A percentile compares a stretch with the other conserved stretches of the same genome.
phyloP scores from a whole-genome alignment of 2,113 vertebrate genomes.

The Channa maculata region DNA sequence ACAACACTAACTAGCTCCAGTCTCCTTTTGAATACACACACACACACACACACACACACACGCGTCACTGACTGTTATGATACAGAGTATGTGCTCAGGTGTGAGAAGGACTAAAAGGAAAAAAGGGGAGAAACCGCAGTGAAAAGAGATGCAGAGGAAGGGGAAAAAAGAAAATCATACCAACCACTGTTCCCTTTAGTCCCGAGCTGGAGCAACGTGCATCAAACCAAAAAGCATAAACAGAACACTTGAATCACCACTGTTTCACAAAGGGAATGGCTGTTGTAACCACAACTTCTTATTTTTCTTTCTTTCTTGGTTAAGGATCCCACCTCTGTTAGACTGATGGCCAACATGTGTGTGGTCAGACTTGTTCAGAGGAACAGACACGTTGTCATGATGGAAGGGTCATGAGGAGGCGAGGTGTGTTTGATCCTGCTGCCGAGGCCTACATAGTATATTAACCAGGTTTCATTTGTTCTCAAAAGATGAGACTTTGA shows the following conservation, averaged over 20 bases:
- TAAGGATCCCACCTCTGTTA: constrained; percentile 43
- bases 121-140: constrained; percentile 46
- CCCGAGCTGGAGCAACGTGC: constrained; percentile 80
- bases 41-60: constrained; percentile 44
- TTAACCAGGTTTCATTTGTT: constrained; percentile 76
- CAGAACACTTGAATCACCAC: constrained; percentile 71
- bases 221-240: constrained; percentile 83
- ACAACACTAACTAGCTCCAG: constrained; percentile 44
- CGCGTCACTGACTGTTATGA: constrained; percentile 70
- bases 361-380: constrained; percentile 36
- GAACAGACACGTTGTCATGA: background rate
- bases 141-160: constrained; percentile 53
- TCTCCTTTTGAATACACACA: constrained; percentile 40
- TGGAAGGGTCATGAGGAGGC: constrained; percentile 28
- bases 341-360: constrained; percentile 31
- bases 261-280: constrained; percentile 78
- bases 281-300: constrained; percentile 65
- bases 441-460: constrained; percentile 75
- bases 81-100: constrained; percentile 66
- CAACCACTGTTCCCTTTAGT: constrained; percentile 83
- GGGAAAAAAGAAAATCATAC: constrained; percentile 53
- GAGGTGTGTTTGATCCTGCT: constrained; percentile 58
- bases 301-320: constrained; percentile 33
- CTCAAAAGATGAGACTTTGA: constrained; percentile 66
- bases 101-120: constrained; percentile 53